These are phyloP conservation scores for Cynocephalus volans DNA, from an alignment of 2,113 vertebrate genomes.

Conservation along the genomic window DNA sequence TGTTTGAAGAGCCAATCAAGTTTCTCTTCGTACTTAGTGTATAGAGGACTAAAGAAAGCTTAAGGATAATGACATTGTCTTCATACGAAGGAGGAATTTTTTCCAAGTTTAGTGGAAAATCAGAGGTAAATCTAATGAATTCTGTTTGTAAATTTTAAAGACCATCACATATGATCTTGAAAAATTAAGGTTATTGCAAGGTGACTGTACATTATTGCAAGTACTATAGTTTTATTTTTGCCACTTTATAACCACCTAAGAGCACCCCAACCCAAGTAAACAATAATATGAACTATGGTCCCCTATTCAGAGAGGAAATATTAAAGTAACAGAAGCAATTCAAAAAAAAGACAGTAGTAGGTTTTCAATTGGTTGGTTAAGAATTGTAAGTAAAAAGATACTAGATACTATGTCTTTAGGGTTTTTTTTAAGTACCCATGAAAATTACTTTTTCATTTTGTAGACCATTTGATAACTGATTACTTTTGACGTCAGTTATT, in stretches of 20 bases:
- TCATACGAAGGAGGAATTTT: background rate
- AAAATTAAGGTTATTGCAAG: background rate
- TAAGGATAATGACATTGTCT: background rate
- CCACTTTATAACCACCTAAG: background rate
- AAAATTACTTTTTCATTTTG: slow-evolving; percentile 48
- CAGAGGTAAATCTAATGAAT: slow-evolving; percentile 5
- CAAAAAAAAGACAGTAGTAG: background rate
- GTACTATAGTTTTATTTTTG: slow-evolving; percentile 40
- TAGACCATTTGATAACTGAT: slow-evolving; percentile 22
- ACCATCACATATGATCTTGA: slow-evolving; percentile 28
- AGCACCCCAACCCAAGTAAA: slow-evolving; percentile 3
- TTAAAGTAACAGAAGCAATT: slow-evolving; percentile 40
- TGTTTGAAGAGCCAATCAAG: slow-evolving; percentile 24
- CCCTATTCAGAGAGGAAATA: slow-evolving; percentile 51
- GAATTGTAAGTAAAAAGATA: slow-evolving; percentile 51
- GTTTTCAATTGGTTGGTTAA: slow-evolving; percentile 34
- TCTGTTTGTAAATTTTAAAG: slow-evolving; percentile 59
- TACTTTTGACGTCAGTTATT: slow-evolving; percentile 52
- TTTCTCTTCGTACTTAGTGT: slow-evolving; percentile 22
- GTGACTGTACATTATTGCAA: background rate
- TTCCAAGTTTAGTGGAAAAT: background rate
- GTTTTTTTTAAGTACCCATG: background rate
- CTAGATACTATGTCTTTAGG: background rate
- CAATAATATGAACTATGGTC: background rate
- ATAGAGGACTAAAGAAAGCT: background rate